Evolutionary conservation across 2,888 invertebrate genomes (phyloP).

Genomic region (Lepidocyrtoides sp.): DNA sequence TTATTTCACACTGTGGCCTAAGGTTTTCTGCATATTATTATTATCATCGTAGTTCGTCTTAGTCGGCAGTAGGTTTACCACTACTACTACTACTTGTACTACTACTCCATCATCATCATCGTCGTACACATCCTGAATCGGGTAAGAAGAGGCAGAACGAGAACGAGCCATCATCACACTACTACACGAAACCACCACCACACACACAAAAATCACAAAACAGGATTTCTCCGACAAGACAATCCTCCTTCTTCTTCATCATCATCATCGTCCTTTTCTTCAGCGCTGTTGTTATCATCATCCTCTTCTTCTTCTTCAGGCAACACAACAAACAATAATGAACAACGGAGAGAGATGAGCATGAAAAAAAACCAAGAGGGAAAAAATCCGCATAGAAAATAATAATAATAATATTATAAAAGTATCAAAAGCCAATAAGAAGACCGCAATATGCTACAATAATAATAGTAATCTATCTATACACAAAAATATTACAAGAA

Average conservation of each 20-base stretch:
- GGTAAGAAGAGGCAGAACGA: conserved; percentile 62
- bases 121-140: conserved; percentile 69
- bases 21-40: conserved; percentile 74
- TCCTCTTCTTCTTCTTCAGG: conserved; percentile 30
- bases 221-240: conserved; percentile 74
- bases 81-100: not conserved
- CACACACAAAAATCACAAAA: conserved; percentile 71
- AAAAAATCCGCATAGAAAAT: conserved; percentile 52
- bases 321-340: conserved; percentile 27
- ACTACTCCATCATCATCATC: too few relatives aligned
- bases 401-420: conserved; percentile 33
- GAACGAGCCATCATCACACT: conserved; percentile 67
- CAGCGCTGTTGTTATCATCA: not conserved
- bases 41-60: conserved; percentile 4
- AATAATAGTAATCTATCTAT: not conserved
- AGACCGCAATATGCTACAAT: conserved; percentile 7
- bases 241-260: conserved; percentile 28
- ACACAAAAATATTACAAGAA: not conserved
- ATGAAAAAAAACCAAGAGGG: conserved; percentile 18
- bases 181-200: not conserved
- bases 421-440: conserved; percentile 49
- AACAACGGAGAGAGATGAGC: not conserved
- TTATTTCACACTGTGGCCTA: conserved; percentile 78
- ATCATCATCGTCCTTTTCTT: conserved; percentile 9
- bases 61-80: too few relatives aligned